A percentile compares a stretch with the other conserved stretches of the same genome.
These are phyloP conservation scores for Microctonus brassicae DNA, from an alignment of 2,888 invertebrate genomes.

Conservation along the genomic window DNA sequence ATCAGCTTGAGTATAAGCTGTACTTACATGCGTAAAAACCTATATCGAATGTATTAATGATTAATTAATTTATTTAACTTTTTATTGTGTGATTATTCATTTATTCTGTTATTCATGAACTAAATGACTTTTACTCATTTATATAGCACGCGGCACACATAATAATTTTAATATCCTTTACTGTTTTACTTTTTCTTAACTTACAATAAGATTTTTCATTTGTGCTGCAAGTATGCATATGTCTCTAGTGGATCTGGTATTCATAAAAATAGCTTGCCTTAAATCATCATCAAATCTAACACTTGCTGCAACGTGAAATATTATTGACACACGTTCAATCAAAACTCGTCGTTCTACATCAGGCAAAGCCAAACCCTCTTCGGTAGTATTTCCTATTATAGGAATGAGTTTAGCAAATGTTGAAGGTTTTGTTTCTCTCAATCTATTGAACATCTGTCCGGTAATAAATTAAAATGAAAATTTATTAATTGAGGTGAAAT, in stretches of 20 bases:
- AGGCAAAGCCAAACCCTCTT: conserved; percentile 73
- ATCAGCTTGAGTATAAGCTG: conserved; percentile 89
- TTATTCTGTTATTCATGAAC: no score
- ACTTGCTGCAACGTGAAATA: conserved; percentile 76
- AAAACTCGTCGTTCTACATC: conserved; percentile 67
- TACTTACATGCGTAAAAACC: conserved; percentile 86
- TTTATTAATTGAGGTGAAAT: no score
- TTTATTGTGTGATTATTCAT: background rate
- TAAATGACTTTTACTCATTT: no score
- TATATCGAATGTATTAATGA: conserved; percentile 58
- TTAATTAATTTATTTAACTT: background rate
- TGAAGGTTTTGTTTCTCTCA: conserved; percentile 73
- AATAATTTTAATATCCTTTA: no score
- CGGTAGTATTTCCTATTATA: conserved; percentile 75
- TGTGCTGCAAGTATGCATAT: conserved; percentile 74
- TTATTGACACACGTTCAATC: conserved; percentile 73
- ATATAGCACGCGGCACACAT: no score
- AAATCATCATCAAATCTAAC: conserved; percentile 86
- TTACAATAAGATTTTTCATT: conserved; percentile 72
- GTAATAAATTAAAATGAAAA: background rate
- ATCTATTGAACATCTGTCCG: conserved; percentile 74
- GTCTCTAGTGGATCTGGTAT: conserved; percentile 78
- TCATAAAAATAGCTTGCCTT: conserved; percentile 75
- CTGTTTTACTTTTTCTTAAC: no score
- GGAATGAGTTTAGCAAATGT: conserved; percentile 76